Evolutionary conservation across 2,888 invertebrate species (phyloP).

Genomic region (Synanthedon formicaeformis): DNA sequence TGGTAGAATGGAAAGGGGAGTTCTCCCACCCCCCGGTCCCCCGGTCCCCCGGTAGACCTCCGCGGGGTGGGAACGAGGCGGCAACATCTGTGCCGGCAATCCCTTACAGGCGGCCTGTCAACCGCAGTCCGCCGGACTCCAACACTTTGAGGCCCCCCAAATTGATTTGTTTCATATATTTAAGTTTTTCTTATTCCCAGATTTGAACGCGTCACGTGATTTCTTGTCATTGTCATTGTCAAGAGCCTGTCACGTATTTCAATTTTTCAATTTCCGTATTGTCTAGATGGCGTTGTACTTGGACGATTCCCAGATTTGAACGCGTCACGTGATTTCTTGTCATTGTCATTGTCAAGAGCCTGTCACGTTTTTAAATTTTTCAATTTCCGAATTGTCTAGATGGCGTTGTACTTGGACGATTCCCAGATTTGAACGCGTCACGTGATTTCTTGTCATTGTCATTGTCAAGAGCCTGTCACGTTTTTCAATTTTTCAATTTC

Average conservation of each 20-base stretch:
- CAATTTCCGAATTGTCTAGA: no score
- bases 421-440: background rate
- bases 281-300: no score
- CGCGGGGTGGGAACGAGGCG: slow-evolving; percentile 6
- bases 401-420: background rate
- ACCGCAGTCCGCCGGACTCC: slow-evolving; percentile 35
- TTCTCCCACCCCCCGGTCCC: no score
- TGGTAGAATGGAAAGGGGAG: slow-evolving; percentile 3
- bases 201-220: background rate
- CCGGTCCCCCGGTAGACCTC: background rate
- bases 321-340: background rate
- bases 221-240: no score
- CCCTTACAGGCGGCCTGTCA: slow-evolving; percentile 54
- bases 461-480: no score
- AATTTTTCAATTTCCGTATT: no score
- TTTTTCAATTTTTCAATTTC: no score
- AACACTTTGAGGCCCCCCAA: slow-evolving; percentile 38
- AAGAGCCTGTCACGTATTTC: no score
- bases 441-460: no score
- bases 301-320: background rate
- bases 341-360: no score
- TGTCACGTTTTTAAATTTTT: no score
- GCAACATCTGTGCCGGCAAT: slow-evolving; percentile 48
- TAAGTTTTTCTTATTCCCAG: background rate
- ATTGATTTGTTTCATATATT: slow-evolving; percentile 56